Conservation (phyloP, 2,113 vertebrate genomes). For the Gopherus evgoodei region DNA sequence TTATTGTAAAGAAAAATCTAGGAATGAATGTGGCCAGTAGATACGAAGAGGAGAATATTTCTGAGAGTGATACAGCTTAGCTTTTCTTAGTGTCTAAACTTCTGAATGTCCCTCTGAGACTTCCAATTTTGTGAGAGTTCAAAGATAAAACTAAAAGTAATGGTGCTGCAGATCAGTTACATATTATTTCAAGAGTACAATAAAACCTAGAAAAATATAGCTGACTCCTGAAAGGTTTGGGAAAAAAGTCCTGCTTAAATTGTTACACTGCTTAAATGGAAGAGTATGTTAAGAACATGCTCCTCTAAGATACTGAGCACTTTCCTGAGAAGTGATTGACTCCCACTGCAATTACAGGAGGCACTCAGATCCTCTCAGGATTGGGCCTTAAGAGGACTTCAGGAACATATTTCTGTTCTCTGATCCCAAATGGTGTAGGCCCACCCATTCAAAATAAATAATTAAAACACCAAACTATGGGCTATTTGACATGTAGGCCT, state of each 20-base stretch:
- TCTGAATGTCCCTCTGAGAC: neutral
- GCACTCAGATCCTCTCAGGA: neutral
- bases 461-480: neutral
- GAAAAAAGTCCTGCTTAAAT: neutral
- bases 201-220: neutral
- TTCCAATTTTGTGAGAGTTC: rapidly evolving
- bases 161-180: neutral
- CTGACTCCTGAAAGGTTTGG: neutral
- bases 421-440: neutral
- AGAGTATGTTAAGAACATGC: neutral
- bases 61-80: neutral
- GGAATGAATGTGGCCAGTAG: neutral
- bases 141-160: neutral
- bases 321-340: neutral
- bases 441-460: neutral
- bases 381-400: neutral
- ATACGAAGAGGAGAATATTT: neutral
- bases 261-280: neutral
- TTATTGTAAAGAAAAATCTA: neutral
- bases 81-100: neutral
- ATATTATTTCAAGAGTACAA: neutral
- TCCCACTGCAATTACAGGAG: neutral
- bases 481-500: neutral
- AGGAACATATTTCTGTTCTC: neutral
- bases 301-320: rapidly evolving